Conservation (phyloP, 1,140 invertebrate genomes). For the Drosophila suzukii region DNA sequence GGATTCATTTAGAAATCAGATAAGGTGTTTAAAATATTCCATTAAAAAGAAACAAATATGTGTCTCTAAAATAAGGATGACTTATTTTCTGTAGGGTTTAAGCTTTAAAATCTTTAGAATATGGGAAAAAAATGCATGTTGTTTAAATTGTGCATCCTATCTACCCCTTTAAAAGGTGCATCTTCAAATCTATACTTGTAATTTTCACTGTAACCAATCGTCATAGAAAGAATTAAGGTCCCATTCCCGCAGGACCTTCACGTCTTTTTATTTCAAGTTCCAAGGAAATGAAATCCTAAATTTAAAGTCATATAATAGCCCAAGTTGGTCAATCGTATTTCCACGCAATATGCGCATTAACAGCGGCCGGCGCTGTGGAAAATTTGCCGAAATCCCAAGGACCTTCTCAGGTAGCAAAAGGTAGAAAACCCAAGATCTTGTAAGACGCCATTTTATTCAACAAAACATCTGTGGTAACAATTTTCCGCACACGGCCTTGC, state of each 20-base stretch:
- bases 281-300: background rate
- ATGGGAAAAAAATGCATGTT: too few species aligned
- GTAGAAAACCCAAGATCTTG: slow-evolving; percentile 10
- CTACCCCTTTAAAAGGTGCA: too few species aligned
- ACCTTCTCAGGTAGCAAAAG: slow-evolving; percentile 35
- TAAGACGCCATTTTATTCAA: slow-evolving; percentile 75
- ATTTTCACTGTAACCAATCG: too few species aligned
- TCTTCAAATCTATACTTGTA: too few species aligned
- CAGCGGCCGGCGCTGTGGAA: background rate
- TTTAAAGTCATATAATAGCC: background rate
- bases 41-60: too few species aligned
- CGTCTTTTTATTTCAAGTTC: background rate
- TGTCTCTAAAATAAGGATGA: too few species aligned
- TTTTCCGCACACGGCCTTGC: slow-evolving; percentile 30
- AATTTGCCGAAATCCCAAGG: slow-evolving; percentile 1
- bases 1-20: background rate
- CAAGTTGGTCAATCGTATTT: background rate
- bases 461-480: slow-evolving; percentile 55
- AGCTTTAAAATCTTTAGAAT: too few species aligned
- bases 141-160: too few species aligned
- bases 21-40: background rate
- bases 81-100: too few species aligned
- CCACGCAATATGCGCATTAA: background rate
- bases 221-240: too few species aligned
- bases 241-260: background rate